Evolutionary conservation across 30 jellyfish, hydroid and myxozoan genomes (phyloP), one percentile per base, ranked within the genome.

Genomic region (Hydractinia symbiolongicarpus): DNA sequence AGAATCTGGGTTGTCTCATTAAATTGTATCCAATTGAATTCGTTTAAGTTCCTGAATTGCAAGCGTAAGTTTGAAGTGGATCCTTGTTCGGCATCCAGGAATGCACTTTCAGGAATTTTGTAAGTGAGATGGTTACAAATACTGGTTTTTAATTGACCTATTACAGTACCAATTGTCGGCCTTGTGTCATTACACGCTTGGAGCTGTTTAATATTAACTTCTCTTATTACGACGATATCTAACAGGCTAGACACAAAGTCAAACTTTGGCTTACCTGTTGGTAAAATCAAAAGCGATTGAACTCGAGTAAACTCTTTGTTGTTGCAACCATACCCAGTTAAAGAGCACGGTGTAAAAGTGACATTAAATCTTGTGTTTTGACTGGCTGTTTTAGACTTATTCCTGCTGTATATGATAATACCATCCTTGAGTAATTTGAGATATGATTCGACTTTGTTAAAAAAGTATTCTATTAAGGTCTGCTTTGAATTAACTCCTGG

Each of bases 21-120:
- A 74, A 74, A 74, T 50, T 55, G 51, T 8, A 74, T 6, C 83
- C 83, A 74, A 10, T n/a, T 44, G 13, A 66, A 66, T 13, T 30
- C 44, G 9, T 64, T 44, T n/a, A 64, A 64, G 52, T 64, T 7
- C 40, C 74, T 7, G 17, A 44, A 64, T 4, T 64, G 17, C 74
- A 44, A 64, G 40, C 4, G 74, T 13, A 7, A 64, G 9, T 64
- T 44, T 64, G 16, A 64, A 6, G 74, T 64, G 19, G 40, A 64
- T 44, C 74, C 40, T 13, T 64, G 74, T n/a, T 30, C 44, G 44
- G 44, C 44, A 30, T 30, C 44, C 19, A 64, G 9, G 17, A 64
- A 64, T 64, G 74, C 40, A 13, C 40, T 7, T 0, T 64, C 40
- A 6, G 74, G 74, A 6, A 64, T 44, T 64, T 64, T 64, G 40